A percentile compares a stretch with the other conserved stretches of the same genome.
phyloP scores from a whole-genome alignment of 2,113 vertebrate species.

The Puffinus mauretanicus region DNA sequence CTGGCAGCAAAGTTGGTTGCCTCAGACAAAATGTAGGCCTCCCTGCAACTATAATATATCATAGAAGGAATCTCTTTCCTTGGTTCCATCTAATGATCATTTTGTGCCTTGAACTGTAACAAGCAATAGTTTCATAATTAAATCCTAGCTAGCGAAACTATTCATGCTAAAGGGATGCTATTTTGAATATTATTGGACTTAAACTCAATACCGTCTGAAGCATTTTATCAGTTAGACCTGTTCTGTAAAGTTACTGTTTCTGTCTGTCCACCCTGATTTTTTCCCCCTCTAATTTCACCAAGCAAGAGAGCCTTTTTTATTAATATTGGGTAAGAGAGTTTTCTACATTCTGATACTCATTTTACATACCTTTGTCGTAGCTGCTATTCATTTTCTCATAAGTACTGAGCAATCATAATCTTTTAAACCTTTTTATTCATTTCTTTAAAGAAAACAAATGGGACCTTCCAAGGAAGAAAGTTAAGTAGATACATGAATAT shows the following conservation, averaged over 20 bases:
- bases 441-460: conserved; percentile 69
- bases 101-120: background rate
- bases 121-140: conserved; percentile 43
- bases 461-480: conserved; percentile 41
- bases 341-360: background rate
- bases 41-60: background rate
- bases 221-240: conserved; percentile 6
- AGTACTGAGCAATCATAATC: conserved; percentile 39
- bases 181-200: conserved; percentile 24
- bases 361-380: conserved; percentile 30
- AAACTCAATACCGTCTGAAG: background rate
- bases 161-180: background rate
- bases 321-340: background rate
- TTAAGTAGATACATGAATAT: conserved; percentile 67
- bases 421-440: conserved; percentile 56
- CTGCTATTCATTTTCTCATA: background rate
- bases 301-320: background rate
- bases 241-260: background rate
- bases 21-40: background rate
- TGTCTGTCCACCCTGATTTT: background rate
- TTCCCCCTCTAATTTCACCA: background rate
- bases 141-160: conserved; percentile 16
- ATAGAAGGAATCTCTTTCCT: background rate
- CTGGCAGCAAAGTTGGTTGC: background rate
- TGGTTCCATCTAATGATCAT: background rate